Base-by-base conservation (phyloP, 2,113 vertebrate genomes). In the Crocuta crocuta region DNA sequence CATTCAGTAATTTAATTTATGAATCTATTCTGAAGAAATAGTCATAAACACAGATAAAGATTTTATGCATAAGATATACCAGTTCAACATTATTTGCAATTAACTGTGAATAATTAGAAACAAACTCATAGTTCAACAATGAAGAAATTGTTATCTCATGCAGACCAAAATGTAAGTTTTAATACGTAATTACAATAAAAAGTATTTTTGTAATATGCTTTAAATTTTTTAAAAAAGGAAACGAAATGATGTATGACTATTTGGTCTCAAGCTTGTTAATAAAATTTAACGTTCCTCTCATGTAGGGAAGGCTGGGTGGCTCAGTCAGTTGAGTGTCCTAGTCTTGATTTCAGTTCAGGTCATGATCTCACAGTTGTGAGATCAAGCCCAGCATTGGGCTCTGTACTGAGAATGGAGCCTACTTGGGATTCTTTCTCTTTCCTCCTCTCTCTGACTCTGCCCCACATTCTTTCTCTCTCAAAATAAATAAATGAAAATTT, bases 21-120 rank as follows among this genome's bases (percentile, higher is more conserved):
- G 45, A 83, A 85, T 19, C 24, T 95, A 80, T 76, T 95, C 53
- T 85, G 73, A 94, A 82, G 24, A 83, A 81, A 82, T 28, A 76
- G 19, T 83, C 15, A 88, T 79, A 87, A 95, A 82, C 43, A 16
- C 11, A 90, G 65, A 53, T 83, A 55, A 63, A 85, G 8, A 50
- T 84, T 63, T 70, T 84, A 94, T 53, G 11, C 80, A 48, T 84
- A 43, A 94, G 31, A 86, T 61, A 80, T 86, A 50, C 3, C 31
- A 91, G 48, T 89, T 94, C n/a, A 97, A 89, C 10, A 83, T 82
- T 45, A 70, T 26, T 83, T 97, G 5, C 90, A 92, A 89, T 86
- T 96, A 94, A 86, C 24, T 94, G 26, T 61, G 61, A 89, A 61
- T 53, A 85, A 74, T 65, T 55, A 61, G 21, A 82, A 97, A 95